A percentile compares a stretch with the other conserved stretches of the same genome.
Evolutionary conservation across 2,888 invertebrate genomes (phyloP).

Genomic region (Kuschelorhynchus macadamiae): DNA sequence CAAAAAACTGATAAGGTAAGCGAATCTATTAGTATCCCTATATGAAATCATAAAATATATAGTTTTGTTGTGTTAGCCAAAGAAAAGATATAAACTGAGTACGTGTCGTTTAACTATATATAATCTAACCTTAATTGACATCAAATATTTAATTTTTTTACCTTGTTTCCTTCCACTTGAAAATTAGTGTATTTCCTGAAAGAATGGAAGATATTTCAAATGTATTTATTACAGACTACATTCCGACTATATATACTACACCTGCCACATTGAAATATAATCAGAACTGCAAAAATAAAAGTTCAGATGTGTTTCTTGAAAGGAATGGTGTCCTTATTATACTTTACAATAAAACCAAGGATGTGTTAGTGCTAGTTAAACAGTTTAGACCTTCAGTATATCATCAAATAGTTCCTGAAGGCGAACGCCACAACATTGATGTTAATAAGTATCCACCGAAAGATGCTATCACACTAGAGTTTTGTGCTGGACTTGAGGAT

Average conservation of each 20-base stretch:
- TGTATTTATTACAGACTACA: conserved; percentile 63
- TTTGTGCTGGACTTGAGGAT: conserved; percentile 95
- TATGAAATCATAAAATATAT: too few relatives aligned
- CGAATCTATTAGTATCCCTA: too few relatives aligned
- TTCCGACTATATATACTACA: conserved; percentile 74
- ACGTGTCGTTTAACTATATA: too few relatives aligned
- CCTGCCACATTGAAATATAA: conserved; percentile 80
- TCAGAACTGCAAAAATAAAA: conserved; percentile 80
- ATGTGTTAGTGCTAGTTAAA: conserved; percentile 85
- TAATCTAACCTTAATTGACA: too few relatives aligned
- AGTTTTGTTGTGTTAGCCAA: too few relatives aligned
- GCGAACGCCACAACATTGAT: conserved; percentile 72
- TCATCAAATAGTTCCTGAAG: conserved; percentile 74
- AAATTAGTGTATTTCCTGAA: too few relatives aligned
- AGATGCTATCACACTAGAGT: conserved; percentile 85
- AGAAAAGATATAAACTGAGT: too few relatives aligned
- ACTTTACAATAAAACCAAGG: conserved; percentile 82
- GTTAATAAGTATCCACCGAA: conserved; percentile 76
- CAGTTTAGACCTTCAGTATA: conserved; percentile 94
- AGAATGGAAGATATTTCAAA: conserved; percentile 63
- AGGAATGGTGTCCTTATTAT: conserved; percentile 89
- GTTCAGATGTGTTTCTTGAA: conserved; percentile 84
- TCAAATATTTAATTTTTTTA: too few relatives aligned
- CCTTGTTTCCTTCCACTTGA: too few relatives aligned
- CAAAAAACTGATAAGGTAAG: too few relatives aligned